phyloP scores from a whole-genome alignment of 37 sponge, comb jelly and placozoan genomes.

The Spongilla lacustris region DNA sequence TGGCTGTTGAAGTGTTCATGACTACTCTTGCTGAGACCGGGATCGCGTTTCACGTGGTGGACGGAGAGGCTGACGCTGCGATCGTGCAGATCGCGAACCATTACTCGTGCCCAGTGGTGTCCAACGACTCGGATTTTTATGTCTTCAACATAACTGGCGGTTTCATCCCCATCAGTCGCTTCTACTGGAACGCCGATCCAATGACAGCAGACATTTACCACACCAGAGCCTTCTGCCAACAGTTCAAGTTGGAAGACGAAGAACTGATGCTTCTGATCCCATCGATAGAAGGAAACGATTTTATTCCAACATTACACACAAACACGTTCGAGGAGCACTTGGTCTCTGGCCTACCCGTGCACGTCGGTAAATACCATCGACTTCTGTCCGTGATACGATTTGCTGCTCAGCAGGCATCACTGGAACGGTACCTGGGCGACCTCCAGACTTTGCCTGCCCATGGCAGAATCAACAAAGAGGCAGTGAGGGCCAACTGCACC shows the following conservation, averaged over 20 bases:
- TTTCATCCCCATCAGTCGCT: conserved; percentile 57
- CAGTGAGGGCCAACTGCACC: not conserved
- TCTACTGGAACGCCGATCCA: conserved; percentile 45
- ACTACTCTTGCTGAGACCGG: conserved; percentile 29
- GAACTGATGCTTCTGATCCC: conserved; percentile 53
- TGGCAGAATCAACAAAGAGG: not conserved
- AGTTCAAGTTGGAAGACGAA: conserved; percentile 14
- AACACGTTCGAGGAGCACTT: not conserved
- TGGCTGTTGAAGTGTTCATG: conserved; percentile 40
- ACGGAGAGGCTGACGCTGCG: conserved; percentile 78
- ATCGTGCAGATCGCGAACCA: conserved; percentile 57
- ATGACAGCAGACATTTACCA: conserved; percentile 57
- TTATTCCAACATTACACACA: conserved; percentile 2
- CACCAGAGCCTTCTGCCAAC: conserved; percentile 3
- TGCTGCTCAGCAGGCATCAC: not conserved
- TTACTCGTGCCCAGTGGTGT: conserved; percentile 67
- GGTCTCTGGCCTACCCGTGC: not conserved
- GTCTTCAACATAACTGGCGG: conserved; percentile 68
- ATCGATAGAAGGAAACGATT: conserved; percentile 73
- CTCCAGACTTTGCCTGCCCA: not conserved
- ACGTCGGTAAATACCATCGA: not conserved
- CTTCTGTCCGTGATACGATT: not conserved
- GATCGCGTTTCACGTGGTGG: conserved; percentile 47
- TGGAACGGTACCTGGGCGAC: not conserved
- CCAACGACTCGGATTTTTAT: conserved; percentile 81